Base-by-base conservation (phyloP, 23 tunicate genomes). In the Corella eumyota region DNA sequence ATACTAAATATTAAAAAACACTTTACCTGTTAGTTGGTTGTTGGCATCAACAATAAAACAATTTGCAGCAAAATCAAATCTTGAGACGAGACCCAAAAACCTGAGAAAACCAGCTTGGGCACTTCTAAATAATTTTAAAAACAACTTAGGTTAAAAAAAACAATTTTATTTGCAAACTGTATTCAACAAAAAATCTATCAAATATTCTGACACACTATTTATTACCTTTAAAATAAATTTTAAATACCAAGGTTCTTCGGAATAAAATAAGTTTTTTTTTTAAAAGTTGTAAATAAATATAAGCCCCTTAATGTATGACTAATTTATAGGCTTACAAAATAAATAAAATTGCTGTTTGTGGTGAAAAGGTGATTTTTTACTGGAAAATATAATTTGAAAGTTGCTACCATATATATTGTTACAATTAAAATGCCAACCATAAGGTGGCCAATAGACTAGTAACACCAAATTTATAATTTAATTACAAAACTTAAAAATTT, bases 31-130 rank as follows among this genome's bases (percentile, higher is more conserved):
- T 24, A 85, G 49, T 7, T 64, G 44, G 47, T 71, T 32, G 36
- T 85, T 71, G 70, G 77, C 66, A 64, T 85, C 78, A 11, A 85
- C 71, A 50, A 85, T 58, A 4, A 85, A 23, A 15, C 85, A 80
- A 31, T 56, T 60, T 19, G 70, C 25, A 13, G 34, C 61, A 40
- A 85, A 85, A 35, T 77, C 71, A 34, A 64, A 71, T 5, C 52
- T 71, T 22, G 85, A 36, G 4, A 77, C 9, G 23, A 85, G 46
- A 17, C 35, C 35, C 6, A 85, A 57, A 50, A 85, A 85, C 7
- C 95, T 59, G 22, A 76, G 70, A 65, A 85, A 85, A 3, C 77
- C 94, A 29, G 56, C 70, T 45, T 64, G 79, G 0, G 85, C 29
- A 24, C 85, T 70, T 9, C 83, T 83, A 62, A 2, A 57, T 0